phyloP scores from a whole-genome alignment of 2,797 vertebrate genomes.

The Helostoma temminkii region DNA sequence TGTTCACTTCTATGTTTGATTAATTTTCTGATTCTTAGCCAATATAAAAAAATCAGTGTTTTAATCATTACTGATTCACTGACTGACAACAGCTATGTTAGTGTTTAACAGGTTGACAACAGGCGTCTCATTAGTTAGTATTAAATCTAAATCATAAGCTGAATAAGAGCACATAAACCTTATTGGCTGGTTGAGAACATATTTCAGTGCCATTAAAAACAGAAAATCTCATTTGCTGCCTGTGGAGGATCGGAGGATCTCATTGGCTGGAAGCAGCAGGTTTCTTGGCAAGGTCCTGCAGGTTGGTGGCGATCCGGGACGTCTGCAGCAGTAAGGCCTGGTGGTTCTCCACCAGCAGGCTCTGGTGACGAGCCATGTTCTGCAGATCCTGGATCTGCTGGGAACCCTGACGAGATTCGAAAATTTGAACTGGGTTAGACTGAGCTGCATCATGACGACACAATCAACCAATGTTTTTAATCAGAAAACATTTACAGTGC shows the following conservation, averaged over 20 bases:
- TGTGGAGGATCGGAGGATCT: not conserved
- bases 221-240: conserved; percentile 19
- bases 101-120: not conserved
- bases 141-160: not conserved
- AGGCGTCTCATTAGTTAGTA: not conserved
- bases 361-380: conserved; percentile 78
- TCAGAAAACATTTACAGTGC: too few species aligned
- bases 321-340: conserved; percentile 83
- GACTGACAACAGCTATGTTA: not conserved
- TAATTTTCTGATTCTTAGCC: not conserved
- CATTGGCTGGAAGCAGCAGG: conserved; percentile 8
- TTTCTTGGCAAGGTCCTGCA: conserved; percentile 62
- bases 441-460: too few species aligned
- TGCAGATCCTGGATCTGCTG: conserved; percentile 74
- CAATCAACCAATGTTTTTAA: not conserved
- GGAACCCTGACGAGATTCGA: conserved; percentile 48
- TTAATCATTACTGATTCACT: not conserved
- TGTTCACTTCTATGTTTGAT: not conserved
- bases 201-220: not conserved
- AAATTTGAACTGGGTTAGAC: not conserved
- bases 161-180: not conserved
- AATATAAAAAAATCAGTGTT: not conserved
- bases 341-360: conserved; percentile 81
- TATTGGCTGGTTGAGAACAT: conserved; percentile 5
- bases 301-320: conserved; percentile 70